Evolutionary conservation across 2,888 invertebrate species (phyloP).

Genomic region (Exocentrus adspersus): DNA sequence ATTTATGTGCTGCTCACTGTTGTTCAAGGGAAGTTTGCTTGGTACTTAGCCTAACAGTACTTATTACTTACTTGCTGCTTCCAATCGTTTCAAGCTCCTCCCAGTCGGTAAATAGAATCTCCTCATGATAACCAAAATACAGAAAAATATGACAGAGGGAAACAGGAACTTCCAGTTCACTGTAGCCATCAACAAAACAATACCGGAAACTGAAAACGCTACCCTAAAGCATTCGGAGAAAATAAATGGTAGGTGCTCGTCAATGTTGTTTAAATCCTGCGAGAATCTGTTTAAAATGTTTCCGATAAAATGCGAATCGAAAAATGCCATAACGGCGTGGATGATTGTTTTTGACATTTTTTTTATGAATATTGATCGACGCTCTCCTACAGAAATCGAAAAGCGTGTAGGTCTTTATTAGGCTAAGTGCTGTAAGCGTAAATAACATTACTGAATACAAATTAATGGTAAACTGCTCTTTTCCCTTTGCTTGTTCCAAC

Average conservation of each 20-base stretch:
- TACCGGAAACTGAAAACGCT: conserved; percentile 39
- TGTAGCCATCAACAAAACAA: conserved; percentile 41
- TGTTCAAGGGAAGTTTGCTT: too few species aligned
- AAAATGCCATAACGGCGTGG: conserved; percentile 52
- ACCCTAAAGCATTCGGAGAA: conserved; percentile 46
- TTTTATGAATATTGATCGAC: conserved; percentile 61
- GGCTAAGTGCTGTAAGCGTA: conserved; percentile 29
- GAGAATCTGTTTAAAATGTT: conserved; percentile 56
- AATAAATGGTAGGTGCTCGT: conserved; percentile 50
- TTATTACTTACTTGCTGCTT: conserved; percentile 51
- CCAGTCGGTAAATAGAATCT: conserved; percentile 50
- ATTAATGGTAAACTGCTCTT: conserved; percentile 35
- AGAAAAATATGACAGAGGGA: conserved; percentile 42
- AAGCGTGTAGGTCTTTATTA: conserved; percentile 65
- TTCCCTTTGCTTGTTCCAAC: conserved; percentile 27
- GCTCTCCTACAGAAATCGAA: conserved; percentile 81
- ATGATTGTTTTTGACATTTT: conserved; percentile 49
- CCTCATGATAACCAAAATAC: conserved; percentile 42
- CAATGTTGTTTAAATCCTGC: conserved; percentile 52
- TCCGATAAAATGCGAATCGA: conserved; percentile 54
- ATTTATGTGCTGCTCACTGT: too few species aligned
- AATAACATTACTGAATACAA: conserved; percentile 43
- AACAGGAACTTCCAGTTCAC: conserved; percentile 49
- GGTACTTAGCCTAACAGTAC: not conserved
- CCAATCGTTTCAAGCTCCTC: conserved; percentile 52